These are phyloP conservation scores for Drosophila prostipennis DNA, from an alignment of 2,888 invertebrate genomes.

Conservation along the genomic window DNA sequence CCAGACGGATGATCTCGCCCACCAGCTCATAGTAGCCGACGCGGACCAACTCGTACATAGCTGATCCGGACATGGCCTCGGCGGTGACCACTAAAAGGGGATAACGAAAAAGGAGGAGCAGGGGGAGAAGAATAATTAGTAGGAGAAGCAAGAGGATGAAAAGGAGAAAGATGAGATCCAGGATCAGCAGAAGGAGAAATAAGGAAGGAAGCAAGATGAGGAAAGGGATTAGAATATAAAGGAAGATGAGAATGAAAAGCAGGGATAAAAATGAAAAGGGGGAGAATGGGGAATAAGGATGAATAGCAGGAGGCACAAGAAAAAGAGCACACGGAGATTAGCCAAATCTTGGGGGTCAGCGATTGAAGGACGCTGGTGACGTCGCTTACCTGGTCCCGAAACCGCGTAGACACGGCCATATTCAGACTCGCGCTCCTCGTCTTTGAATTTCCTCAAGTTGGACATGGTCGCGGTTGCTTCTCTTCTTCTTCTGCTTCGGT, in stretches of 20 bases:
- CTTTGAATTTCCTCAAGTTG: constrained; percentile 81
- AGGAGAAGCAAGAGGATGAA: background rate
- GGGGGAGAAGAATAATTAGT: background rate
- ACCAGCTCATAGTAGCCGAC: constrained; percentile 99
- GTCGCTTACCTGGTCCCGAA: constrained; percentile 94
- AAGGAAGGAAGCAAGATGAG: background rate
- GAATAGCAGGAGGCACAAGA: background rate
- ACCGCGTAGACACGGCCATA: constrained; percentile 98
- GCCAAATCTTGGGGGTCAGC: constrained; percentile 7
- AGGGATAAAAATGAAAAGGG: background rate
- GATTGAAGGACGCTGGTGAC: constrained; percentile 54
- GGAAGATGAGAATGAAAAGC: too few species aligned
- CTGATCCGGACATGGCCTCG: constrained; percentile 99
- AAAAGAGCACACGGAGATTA: constrained; percentile 10
- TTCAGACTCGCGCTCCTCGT: constrained; percentile 92
- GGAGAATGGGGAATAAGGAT: too few species aligned
- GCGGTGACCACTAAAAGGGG: constrained; percentile 96
- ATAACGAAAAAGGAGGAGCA: background rate
- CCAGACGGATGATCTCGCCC: constrained; percentile 99
- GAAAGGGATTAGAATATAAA: background rate
- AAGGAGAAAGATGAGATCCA: background rate
- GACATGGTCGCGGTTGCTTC: constrained; percentile 70
- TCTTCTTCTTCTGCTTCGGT: constrained; percentile 43
- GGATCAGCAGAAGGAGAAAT: background rate
- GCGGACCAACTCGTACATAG: constrained; percentile 99